Conservation (phyloP, 2,888 invertebrate genomes). For the Shargacucullia verbasci region DNA sequence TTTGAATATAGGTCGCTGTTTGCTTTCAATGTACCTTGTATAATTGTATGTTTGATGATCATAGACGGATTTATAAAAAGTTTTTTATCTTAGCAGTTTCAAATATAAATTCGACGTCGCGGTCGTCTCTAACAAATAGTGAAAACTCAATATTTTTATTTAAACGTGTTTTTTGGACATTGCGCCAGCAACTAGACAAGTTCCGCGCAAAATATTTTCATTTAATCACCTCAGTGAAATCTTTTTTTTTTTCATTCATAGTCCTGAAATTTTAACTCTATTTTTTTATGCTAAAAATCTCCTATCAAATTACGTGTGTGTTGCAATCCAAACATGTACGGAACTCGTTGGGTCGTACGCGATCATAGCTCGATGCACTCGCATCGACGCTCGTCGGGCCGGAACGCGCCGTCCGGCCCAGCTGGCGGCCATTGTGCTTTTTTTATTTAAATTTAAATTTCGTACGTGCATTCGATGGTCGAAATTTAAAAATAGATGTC, state of each 20-base stretch:
- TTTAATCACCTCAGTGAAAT: no score
- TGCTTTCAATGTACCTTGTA: constrained; percentile 7
- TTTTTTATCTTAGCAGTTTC: background rate
- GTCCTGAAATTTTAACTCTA: constrained; percentile 3
- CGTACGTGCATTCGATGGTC: constrained; percentile 51
- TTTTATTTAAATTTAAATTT: constrained; percentile 55
- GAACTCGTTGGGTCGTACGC: constrained; percentile 49
- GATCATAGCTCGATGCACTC: constrained; percentile 67
- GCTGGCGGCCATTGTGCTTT: constrained; percentile 58
- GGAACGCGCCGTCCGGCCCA: constrained; percentile 68
- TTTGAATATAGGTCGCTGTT: constrained; percentile 44
- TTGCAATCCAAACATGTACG: constrained; percentile 40
- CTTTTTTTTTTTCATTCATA: no score
- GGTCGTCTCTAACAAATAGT: no score
- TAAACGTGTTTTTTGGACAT: no score
- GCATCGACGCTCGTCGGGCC: constrained; percentile 66
- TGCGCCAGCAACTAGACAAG: no score
- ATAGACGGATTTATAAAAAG: background rate
- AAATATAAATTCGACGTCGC: no score
- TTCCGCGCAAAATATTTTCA: no score
- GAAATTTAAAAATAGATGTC: constrained; percentile 50
- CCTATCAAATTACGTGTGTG: constrained; percentile 42
- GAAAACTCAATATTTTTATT: no score
- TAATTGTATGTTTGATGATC: constrained; percentile 19
- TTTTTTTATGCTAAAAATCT: constrained; percentile 29